phyloP scores from a whole-genome alignment of 2,797 vertebrate species.

The Momotus momota region DNA sequence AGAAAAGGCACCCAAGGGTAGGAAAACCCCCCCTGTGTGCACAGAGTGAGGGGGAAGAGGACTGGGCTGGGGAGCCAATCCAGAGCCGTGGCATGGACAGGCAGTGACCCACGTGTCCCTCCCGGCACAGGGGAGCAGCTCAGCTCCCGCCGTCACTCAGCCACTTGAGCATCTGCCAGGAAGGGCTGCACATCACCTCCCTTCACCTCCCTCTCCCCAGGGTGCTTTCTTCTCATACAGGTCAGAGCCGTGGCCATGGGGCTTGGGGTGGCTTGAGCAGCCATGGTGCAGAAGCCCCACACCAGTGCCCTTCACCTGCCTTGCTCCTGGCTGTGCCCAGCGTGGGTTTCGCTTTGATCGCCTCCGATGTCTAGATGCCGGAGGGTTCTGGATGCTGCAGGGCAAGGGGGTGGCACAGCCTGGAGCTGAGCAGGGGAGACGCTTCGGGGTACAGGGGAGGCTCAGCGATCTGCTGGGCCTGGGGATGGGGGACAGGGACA shows the following conservation, averaged over 20 bases:
- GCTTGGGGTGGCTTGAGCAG: not conserved
- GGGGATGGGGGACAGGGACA: not conserved
- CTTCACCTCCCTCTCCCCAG: accelerated
- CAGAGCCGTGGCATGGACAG: not conserved
- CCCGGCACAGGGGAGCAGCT: not conserved
- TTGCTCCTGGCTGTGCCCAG: not conserved
- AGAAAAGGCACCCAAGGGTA: not conserved
- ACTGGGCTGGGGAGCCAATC: not conserved
- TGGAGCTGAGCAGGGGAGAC: not conserved
- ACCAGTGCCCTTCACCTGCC: not conserved
- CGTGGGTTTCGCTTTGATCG: not conserved
- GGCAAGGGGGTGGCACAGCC: not conserved
- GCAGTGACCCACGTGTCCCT: not conserved
- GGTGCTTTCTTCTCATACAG: not conserved
- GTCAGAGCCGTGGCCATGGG: accelerated
- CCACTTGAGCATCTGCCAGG: not conserved
- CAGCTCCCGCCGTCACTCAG: not conserved
- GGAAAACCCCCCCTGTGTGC: accelerated
- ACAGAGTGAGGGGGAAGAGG: not conserved
- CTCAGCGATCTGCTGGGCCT: not conserved
- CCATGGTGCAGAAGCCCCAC: not conserved
- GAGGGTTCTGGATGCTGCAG: not conserved
- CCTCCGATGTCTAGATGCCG: accelerated
- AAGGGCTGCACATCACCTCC: not conserved
- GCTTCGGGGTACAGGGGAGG: not conserved